Base-by-base conservation (phyloP, 2,888 invertebrate genomes). In the Calliopum simillimum region DNA sequence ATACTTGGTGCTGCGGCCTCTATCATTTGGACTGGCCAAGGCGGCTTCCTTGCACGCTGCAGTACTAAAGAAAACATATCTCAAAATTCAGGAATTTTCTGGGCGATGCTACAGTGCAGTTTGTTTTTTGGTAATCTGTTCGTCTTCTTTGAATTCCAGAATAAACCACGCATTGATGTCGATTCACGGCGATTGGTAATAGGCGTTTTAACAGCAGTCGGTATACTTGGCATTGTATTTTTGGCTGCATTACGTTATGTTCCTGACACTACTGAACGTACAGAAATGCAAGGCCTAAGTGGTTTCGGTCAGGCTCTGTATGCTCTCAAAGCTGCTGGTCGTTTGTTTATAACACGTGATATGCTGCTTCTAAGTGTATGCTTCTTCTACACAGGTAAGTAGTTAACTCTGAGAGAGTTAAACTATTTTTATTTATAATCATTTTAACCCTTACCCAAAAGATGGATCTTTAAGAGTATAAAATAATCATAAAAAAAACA, bases 21-120 rank as follows among this genome's bases (percentile, higher is more conserved):
- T 2, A 88, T 97, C 58, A 93, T 98, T 74, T 99, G 99, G 98
- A 98, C 98, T 0, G 95, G 96, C 0, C 98, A 99, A 87, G 99
- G 99, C 44, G 92, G 92, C 76, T 96, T 94, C 83, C 86, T 99
- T 67, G 96, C 98, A 0, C 88, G 96, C 69, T 98, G 98, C 89
- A 98, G 98, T 76, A 92, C 93, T 76, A 87, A 91, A 0, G 90
- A 92, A 0, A 98, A 96, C 0, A 96, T 98, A 83, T 93, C 96
- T 11, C 89, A 98, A 77, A 98, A 99, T 87, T 96, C 97, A 13
- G 98, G 98, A 13, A 89, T 99, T 61, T 99, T 99, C 86, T 99
- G 98, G 98, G 98, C 98, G 0, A 91, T 99, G 87, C 88, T 98
- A 74, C 98, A 98, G 85, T 93, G 92, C 88, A 98, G 98, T 82